Evolutionary conservation across 2,797 vertebrate genomes (phyloP).

Genomic region (Microctenopoma steveboyesi): DNA sequence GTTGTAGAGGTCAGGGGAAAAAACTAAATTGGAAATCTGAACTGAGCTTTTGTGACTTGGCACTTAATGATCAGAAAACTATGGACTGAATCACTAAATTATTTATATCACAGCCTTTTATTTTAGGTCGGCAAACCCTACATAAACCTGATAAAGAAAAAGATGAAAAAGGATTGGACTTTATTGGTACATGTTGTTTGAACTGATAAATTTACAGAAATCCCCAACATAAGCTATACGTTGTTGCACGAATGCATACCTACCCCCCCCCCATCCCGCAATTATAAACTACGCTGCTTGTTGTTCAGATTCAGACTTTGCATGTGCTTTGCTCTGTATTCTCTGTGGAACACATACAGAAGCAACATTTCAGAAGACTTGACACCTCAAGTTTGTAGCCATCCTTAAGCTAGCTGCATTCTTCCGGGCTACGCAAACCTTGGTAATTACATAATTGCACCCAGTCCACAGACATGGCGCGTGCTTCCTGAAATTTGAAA

Average conservation of each 20-base stretch:
- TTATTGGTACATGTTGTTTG: not conserved
- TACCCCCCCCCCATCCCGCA: too few relatives aligned
- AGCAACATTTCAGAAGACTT: not conserved
- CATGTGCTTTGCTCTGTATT: not conserved
- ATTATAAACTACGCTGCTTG: not conserved
- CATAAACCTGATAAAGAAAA: not conserved
- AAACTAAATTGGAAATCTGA: constrained; percentile 20
- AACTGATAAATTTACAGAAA: too few relatives aligned
- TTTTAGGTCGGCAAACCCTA: not conserved
- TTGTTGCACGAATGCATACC: not conserved
- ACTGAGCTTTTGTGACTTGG: constrained; percentile 14
- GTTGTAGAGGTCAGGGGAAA: not conserved
- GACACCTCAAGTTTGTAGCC: not conserved
- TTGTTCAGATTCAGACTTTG: not conserved
- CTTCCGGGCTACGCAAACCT: not conserved
- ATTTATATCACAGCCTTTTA: not conserved
- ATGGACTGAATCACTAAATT: not conserved
- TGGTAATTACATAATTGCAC: not conserved
- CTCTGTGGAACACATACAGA: not conserved
- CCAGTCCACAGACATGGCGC: not conserved
- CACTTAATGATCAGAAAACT: constrained; percentile 2
- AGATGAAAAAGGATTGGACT: not conserved
- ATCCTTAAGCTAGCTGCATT: not conserved
- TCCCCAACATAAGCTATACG: too few relatives aligned
- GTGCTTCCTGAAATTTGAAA: not conserved